Base-by-base conservation (phyloP, 2,888 invertebrate species). In the Epistrophe grossulariae region DNA sequence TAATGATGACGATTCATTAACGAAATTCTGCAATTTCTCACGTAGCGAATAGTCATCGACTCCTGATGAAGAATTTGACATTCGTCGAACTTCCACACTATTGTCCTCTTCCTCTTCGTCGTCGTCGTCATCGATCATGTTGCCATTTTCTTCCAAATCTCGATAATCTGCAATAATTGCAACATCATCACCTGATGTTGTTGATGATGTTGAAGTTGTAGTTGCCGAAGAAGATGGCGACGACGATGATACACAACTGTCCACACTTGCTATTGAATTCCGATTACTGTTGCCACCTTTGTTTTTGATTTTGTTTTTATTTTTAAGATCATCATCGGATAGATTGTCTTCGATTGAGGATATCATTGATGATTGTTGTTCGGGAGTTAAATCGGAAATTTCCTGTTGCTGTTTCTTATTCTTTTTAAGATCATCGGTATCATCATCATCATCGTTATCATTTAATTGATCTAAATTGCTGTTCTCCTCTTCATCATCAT, bases 1-100 rank as follows among this genome's bases (percentile, higher is more conserved):
- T 70, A 89, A 84, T 19, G 84, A 88, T 77, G 89, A 73, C 19
- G 89, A 89, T 79, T 90, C 90, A 84, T 92, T 92, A 71, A 92
- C 92, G 73, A 91, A 91, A 79, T 92, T 93, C 45, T 93, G 91
- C 55, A 93, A 90, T 85, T 93, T 92, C 77, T 93, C 92, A 60
- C 92, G 91, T 79, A 93, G 77, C 59, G 92, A 92, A 82, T 92
- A 93, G 43, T 93, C 92, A 73, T 91, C 92, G 24, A 92, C 91
- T 57, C 91, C 92, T 59, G 91, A 91, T 48, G 92, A 91, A 8
- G 92, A 91, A 76, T 92, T 91, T 59, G 91, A 90, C 64, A 89
- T 70, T 40, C 90, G 90, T 43, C 89, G 89, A 78, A 88, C 88
- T 76, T 88, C 89, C 64, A 85, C 89, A 35, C 89, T 89, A 48